Percentiles rank a stretch among this genome's conserved stretches.
phyloP scores from a whole-genome alignment of 2,888 invertebrate genomes.

The Leucoptera coffeella region DNA sequence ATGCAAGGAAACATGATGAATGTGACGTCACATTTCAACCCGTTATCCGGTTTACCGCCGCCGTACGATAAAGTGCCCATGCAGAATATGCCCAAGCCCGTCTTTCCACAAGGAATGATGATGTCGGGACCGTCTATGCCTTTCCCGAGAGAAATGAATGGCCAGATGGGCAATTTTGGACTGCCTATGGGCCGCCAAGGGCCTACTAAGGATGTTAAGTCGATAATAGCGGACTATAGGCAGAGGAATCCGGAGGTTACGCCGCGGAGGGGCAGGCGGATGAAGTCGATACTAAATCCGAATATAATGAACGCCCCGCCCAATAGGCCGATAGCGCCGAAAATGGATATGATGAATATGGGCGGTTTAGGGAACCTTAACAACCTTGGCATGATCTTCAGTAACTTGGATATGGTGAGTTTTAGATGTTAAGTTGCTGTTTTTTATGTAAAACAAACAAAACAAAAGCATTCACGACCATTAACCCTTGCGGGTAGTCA shows the following conservation, averaged over 20 bases:
- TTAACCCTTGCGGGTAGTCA: no score
- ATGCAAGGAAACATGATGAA: conserved; percentile 30
- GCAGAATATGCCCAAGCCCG: conserved; percentile 35
- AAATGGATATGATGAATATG: conserved; percentile 22
- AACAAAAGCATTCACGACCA: no score
- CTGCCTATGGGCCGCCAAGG: conserved; percentile 62
- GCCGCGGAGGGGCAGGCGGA: conserved; percentile 60
- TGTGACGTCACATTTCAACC: conserved; percentile 29
- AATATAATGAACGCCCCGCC: conserved; percentile 36
- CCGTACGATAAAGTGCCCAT: conserved; percentile 39
- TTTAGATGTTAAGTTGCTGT: no score
- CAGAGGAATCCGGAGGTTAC: conserved; percentile 69
- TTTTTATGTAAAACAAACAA: no score
- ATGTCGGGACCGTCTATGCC: conserved; percentile 28
- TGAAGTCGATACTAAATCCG: conserved; percentile 48
- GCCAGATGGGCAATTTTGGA: conserved; percentile 46
- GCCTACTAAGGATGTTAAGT: conserved; percentile 74
- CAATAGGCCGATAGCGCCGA: conserved; percentile 38
- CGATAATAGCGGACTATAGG: conserved; percentile 75
- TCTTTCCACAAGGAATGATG: conserved; percentile 32
- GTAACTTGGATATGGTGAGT: conserved; percentile 46
- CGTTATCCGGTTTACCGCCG: conserved; percentile 33
- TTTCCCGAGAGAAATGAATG: conserved; percentile 48
- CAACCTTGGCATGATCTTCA: conserved; percentile 36
- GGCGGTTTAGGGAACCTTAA: conserved; percentile 13